Conservation (phyloP, 2,113 vertebrate species). For the Archocentrus centrarchus region DNA sequence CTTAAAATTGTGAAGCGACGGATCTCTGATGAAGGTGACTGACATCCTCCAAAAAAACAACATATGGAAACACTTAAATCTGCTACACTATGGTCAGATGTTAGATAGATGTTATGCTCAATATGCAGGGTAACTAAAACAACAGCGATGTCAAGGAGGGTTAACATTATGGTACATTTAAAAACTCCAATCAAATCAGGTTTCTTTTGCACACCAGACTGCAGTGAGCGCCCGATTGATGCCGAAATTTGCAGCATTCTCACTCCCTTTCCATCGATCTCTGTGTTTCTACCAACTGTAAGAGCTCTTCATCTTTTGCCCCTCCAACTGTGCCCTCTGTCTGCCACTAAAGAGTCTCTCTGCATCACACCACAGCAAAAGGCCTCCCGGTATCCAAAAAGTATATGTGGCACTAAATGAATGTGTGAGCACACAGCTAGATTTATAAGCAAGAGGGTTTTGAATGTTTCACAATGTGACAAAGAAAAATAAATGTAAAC, state of each 20-base stretch:
- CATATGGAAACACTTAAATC: slow-evolving; percentile 42
- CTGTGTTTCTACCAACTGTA: slow-evolving; percentile 22
- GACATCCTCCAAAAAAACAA: slow-evolving; percentile 47
- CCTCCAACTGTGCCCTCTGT: background rate
- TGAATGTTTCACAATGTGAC: background rate
- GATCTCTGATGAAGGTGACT: slow-evolving; percentile 50
- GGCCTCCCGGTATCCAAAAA: slow-evolving; percentile 7
- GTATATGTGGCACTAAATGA: slow-evolving; percentile 1
- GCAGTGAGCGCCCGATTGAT: background rate
- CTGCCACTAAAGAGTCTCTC: background rate
- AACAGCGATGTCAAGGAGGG: background rate
- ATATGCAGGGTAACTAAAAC: slow-evolving; percentile 12
- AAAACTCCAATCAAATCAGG: background rate
- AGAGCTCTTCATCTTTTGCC: slow-evolving; percentile 13
- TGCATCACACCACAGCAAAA: slow-evolving; percentile 12
- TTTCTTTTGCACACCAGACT: background rate
- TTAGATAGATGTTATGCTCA: background rate
- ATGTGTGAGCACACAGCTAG: background rate
- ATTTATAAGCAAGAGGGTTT: slow-evolving; percentile 23
- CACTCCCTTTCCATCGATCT: background rate
- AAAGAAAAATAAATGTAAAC: background rate
- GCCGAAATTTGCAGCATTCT: background rate
- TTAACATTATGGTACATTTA: background rate
- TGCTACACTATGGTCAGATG: background rate
- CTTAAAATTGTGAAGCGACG: slow-evolving; percentile 41